These are phyloP conservation scores for Platerodrilus igneus DNA, from an alignment of 2,888 invertebrate genomes.

Conservation along the genomic window DNA sequence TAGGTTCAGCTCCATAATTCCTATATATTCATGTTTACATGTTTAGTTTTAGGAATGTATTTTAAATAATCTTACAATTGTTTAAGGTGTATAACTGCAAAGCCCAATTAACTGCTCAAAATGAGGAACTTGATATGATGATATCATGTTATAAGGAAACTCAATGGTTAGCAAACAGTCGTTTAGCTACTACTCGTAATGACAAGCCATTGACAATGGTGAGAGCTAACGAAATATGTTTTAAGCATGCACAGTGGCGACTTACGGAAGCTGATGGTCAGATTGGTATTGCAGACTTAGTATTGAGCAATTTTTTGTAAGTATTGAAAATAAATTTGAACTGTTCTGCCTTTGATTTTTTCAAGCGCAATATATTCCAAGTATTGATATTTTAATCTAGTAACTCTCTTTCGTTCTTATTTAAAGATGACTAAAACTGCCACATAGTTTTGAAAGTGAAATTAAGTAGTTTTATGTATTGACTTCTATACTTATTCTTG, in stretches of 20 bases:
- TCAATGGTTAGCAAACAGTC: conserved; percentile 57
- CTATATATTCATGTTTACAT: too few relatives aligned
- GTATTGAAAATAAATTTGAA: conserved; percentile 30
- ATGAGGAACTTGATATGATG: conserved; percentile 94
- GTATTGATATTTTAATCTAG: too few relatives aligned
- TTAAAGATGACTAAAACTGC: too few relatives aligned
- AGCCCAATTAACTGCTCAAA: conserved; percentile 77
- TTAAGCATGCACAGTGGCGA: conserved; percentile 97
- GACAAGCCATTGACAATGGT: conserved; percentile 74
- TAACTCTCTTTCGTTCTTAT: too few relatives aligned
- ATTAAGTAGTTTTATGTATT: too few relatives aligned
- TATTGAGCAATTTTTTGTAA: conserved; percentile 90
- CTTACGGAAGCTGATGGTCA: conserved; percentile 97
- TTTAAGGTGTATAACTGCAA: conserved; percentile 80
- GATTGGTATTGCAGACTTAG: conserved; percentile 93
- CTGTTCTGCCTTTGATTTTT: conserved; percentile 8
- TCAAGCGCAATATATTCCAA: conserved; percentile 7
- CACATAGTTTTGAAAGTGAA: too few relatives aligned
- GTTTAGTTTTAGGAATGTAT: too few relatives aligned
- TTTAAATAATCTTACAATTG: too few relatives aligned
- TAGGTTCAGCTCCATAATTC: too few relatives aligned
- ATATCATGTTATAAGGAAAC: conserved; percentile 87
- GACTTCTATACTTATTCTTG: too few relatives aligned
- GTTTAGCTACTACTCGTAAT: conserved; percentile 60
- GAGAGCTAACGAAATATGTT: conserved; percentile 90